These are phyloP conservation scores for Glandiceps talaboti DNA, from an alignment of 53 echinoderm and acorn worm genomes.

Conservation along the genomic window DNA sequence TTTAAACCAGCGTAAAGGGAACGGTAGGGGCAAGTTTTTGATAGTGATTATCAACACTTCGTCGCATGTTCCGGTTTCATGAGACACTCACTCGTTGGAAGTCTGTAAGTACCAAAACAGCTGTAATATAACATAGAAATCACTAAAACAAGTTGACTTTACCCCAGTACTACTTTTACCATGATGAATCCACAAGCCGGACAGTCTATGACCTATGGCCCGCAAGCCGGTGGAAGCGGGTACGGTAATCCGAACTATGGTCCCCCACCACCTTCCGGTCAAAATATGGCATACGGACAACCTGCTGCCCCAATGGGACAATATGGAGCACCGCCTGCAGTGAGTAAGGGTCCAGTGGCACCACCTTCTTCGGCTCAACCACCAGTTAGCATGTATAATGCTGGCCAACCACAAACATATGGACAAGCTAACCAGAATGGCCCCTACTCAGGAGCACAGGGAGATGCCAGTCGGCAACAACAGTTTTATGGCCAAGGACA, in stretches of 20 bases:
- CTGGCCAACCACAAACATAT: not conserved
- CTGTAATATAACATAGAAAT: no score
- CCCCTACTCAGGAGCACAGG: not conserved
- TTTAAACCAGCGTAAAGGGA: no score
- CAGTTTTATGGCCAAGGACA: not conserved
- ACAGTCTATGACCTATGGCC: conserved; percentile 26
- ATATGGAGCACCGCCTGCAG: not conserved
- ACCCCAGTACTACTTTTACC: no score
- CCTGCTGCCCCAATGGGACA: conserved; percentile 9
- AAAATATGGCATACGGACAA: conserved; percentile 16
- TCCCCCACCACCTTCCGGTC: not conserved
- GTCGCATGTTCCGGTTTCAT: not conserved
- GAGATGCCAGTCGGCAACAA: not conserved
- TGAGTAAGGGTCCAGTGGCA: conserved; percentile 4
- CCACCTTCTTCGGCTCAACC: conserved; percentile 14
- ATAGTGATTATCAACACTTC: no score
- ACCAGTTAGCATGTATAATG: conserved; percentile 2
- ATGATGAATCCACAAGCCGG: not conserved
- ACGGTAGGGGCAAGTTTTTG: no score
- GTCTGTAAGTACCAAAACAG: no score
- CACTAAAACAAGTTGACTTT: no score
- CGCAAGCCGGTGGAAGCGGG: conserved; percentile 20
- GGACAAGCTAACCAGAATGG: not conserved
- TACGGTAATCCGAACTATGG: conserved; percentile 21
- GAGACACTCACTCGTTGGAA: not conserved